Percentiles rank a stretch among this genome's conserved stretches.
Evolutionary conservation across 1,140 invertebrate genomes (phyloP).

Genomic region (Agraylea sexmaculata): DNA sequence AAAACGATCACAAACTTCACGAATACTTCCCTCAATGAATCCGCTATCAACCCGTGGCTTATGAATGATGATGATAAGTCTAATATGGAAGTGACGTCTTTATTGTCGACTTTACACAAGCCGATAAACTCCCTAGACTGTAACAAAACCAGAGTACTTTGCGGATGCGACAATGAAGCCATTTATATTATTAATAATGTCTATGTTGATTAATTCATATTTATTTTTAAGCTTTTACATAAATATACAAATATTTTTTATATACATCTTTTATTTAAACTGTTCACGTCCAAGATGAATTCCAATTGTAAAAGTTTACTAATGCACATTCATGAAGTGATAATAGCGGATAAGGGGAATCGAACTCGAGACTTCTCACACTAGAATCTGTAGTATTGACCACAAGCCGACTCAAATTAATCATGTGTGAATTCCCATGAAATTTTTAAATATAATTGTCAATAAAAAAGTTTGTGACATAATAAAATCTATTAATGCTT

Average conservation of each 20-base stretch:
- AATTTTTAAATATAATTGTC: background rate
- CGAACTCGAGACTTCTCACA: no score
- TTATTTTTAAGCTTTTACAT: no score
- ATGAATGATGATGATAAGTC: constrained; percentile 51
- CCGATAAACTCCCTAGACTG: constrained; percentile 71
- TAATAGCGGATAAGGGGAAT: no score
- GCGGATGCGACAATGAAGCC: constrained; percentile 75
- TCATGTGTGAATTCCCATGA: background rate
- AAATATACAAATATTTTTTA: constrained; percentile 11
- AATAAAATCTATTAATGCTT: background rate
- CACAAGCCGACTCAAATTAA: no score
- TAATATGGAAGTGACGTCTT: constrained; percentile 56
- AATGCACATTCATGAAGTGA: no score
- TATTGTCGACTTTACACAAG: constrained; percentile 58
- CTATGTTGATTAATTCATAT: constrained; percentile 26
- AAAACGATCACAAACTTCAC: constrained; percentile 26
- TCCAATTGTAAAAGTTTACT: no score
- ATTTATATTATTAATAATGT: constrained; percentile 62
- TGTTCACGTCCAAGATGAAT: no score
- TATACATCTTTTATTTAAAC: no score
- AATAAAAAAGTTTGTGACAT: background rate
- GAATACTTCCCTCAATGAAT: constrained; percentile 20
- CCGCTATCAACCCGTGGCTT: constrained; percentile 48
- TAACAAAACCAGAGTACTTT: constrained; percentile 55
- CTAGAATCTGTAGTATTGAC: no score